A percentile compares a stretch with the other conserved stretches of the same genome.
phyloP scores from a whole-genome alignment of 2,113 vertebrate genomes.

The Ochotona curzoniae region DNA sequence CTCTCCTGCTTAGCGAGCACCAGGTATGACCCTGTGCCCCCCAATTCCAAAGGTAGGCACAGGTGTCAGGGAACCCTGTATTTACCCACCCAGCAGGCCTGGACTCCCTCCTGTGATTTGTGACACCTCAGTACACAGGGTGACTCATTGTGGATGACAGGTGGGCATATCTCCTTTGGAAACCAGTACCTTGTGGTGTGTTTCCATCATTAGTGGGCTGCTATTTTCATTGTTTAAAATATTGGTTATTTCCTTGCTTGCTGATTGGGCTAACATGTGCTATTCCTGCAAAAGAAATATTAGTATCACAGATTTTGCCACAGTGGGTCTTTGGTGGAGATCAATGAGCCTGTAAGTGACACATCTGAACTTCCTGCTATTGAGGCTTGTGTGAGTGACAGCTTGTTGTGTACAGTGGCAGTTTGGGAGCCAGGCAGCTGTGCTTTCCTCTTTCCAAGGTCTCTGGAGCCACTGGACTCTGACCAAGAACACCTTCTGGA shows the following conservation, averaged over 20 bases:
- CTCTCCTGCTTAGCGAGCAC: neutral
- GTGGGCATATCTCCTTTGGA: neutral
- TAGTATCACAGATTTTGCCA: neutral
- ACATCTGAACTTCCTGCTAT: neutral
- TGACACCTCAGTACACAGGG: neutral
- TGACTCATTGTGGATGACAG: neutral
- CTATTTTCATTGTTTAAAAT: neutral
- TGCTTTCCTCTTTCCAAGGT: neutral
- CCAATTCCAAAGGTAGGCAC: neutral
- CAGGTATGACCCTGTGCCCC: neutral
- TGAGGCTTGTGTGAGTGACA: neutral
- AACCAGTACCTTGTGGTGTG: neutral
- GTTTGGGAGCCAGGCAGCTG: neutral
- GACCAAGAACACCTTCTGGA: neutral
- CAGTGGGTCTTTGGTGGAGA: conserved; percentile 14
- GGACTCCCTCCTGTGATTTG: neutral
- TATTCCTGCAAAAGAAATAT: conserved; percentile 35
- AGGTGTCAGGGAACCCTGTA: neutral
- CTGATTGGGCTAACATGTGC: neutral
- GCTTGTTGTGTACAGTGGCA: neutral
- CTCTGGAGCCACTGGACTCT: neutral
- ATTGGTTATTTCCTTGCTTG: too few relatives aligned
- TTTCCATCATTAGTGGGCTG: conserved; percentile 16
- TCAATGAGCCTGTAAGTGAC: neutral
- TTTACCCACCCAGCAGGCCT: fast-evolving